Evolutionary conservation across 2,113 vertebrate genomes (phyloP), one percentile per base, ranked within the genome.

Genomic region (Tretioscincus oriximinensis): DNA sequence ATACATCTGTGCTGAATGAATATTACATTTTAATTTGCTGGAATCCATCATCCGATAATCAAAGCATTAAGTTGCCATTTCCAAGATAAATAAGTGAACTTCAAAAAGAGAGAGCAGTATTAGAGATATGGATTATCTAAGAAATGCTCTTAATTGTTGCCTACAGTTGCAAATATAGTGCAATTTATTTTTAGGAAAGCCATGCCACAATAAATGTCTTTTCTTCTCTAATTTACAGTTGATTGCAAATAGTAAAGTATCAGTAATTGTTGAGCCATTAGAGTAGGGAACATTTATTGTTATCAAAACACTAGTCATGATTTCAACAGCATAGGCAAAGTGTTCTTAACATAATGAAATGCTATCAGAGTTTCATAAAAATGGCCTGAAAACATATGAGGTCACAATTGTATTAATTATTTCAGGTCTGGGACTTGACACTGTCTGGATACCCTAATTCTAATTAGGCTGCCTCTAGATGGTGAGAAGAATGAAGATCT

Each of bases 131-230:
- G 31, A 69, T 61, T 49, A 26, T 58, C 26, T 22, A 31, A 29
- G 58, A 80, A 61, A 61, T 18, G 3, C 24, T 73, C 21, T 31
- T 69, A 35, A 8, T 8, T 64, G 14, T 64, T 28, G 49, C 11
- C 10, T 41, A 22, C 47, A 26, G 68, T 35, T 45, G 68, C 67
- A 73, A 63, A 73, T 80, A 47, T 26, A 35, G 35, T 65, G 28
- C 58, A 71, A 80, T 71, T 72, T 72, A 73, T 80, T 73, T 72
- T 72, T 14, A 66, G 51, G 45, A 81, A 65, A 65, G 51, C 70
- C 51, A 66, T 73, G 29, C 70, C 45, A 31, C 28, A 11, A 54
- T 61, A 72, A 66, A 65, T 29, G 58, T 11, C 11, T 22, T 64
- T 49, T 16, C 64, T 73, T 72, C 28, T 45, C 22, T 65, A 49